Evolutionary conservation across 2,888 invertebrate genomes (phyloP).

Genomic region (Gymnocheta viridis): DNA sequence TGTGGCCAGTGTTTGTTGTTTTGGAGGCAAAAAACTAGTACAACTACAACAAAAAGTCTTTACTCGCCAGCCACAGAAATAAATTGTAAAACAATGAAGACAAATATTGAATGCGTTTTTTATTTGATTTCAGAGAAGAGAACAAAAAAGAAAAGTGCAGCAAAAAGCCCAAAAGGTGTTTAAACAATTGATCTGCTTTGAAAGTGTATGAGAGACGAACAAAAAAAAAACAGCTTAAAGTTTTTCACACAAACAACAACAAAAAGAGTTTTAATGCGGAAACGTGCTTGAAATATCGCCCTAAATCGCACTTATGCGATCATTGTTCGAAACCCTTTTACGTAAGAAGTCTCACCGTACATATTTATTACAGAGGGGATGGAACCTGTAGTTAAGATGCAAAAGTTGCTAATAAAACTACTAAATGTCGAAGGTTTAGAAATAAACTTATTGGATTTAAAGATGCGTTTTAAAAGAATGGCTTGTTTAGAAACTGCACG

Average conservation of each 20-base stretch:
- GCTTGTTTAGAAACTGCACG: not conserved
- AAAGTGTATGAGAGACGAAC: not conserved
- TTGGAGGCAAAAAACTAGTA: too few species aligned
- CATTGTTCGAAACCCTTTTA: conserved; percentile 38
- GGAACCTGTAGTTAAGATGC: conserved; percentile 26
- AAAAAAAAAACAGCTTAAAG: conserved; percentile 24
- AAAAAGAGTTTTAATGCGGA: conserved; percentile 58
- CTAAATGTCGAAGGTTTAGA: conserved; percentile 32
- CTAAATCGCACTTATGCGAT: conserved; percentile 62
- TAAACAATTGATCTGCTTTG: conserved; percentile 56
- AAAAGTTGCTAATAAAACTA: conserved; percentile 10
- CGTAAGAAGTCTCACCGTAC: not conserved
- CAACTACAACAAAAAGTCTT: not conserved
- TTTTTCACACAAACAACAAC: not conserved
- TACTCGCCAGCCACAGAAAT: not conserved
- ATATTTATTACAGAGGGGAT: conserved; percentile 6
- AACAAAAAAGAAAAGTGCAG: not conserved
- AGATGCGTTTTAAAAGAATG: not conserved
- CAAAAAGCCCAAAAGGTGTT: conserved; percentile 53
- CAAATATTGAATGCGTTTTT: conserved; percentile 59
- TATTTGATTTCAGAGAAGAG: not conserved
- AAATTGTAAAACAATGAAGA: conserved; percentile 58
- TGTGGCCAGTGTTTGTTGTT: not conserved
- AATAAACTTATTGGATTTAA: not conserved
- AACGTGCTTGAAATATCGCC: conserved; percentile 67